Base-by-base conservation (phyloP, 2,113 vertebrate genomes). In the Phylloscopus whistleri region DNA sequence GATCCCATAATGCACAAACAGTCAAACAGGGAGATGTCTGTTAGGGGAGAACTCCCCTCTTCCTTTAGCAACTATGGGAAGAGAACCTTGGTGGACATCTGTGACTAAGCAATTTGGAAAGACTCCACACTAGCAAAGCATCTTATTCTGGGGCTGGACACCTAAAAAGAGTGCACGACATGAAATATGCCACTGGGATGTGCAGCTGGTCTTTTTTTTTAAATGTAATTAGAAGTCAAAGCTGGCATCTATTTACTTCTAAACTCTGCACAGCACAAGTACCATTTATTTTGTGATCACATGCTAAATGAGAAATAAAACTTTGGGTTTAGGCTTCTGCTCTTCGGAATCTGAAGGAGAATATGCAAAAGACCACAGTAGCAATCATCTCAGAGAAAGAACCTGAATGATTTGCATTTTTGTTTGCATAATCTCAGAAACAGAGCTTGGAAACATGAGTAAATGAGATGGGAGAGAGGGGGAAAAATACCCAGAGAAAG, bases 1-100 rank as follows among this genome's bases (percentile, higher is more conserved):
- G 4, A 26, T 28, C 10, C 37, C 0, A 0, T 27, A 14, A 31
- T 11, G 9, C 15, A 8, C 0, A 0, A 35, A 8, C 6, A 28
- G 15, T 22, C 9, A 3, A 46, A n/a, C 11, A 62, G 15, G 16
- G 18, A 69, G 24, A 66, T 14, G 5, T 22, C 31, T 84, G 2
- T 28, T 53, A n/a, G 17, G n/a, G 31, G 16, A 67, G 10, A 48
- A 5, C 14, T 62, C 28, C 1, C 4, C 35, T 49, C 53, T 85
- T 75, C 77, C 20, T 68, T 84, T 37, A 23, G 37, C 33, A 35
- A 11, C 31, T 44, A 6, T 15, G 30, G 37, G 51, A 72, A 35
- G 4, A 8, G 19, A 70, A 63, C 17, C 15, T 53, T 2, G 1
- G 16, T 31, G 11, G n/a, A 44, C 8, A 10, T 2, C 0, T 4